Percentiles rank a stretch among this genome's conserved stretches.
Conservation (phyloP, 2,888 invertebrate species). For the Rhagonycha fulva region DNA sequence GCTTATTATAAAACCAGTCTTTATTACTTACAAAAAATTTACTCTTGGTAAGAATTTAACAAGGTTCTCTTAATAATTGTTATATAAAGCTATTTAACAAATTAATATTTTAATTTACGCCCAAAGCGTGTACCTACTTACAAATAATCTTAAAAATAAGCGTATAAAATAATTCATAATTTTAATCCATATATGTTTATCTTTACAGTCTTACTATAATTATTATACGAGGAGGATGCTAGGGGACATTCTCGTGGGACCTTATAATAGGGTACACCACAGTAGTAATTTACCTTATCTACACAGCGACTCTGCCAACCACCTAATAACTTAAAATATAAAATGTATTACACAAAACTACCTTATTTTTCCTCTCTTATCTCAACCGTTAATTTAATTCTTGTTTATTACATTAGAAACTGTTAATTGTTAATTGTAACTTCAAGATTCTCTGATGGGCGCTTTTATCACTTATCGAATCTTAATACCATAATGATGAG, state of each 20-base stretch:
- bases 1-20: conserved; percentile 3
- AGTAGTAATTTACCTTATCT: conserved; percentile 25
- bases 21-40: not conserved
- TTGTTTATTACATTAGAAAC: not conserved
- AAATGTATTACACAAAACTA: conserved; percentile 20
- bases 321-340: conserved; percentile 27
- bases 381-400: not conserved
- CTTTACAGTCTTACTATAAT: conserved; percentile 12
- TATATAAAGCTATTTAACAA: not conserved
- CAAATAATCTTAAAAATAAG: not conserved
- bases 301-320: conserved; percentile 11
- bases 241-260: conserved; percentile 29
- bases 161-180: not conserved
- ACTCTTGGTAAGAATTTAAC: not conserved
- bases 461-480: not conserved
- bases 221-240: conserved; percentile 11
- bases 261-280: conserved; percentile 30
- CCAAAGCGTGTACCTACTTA: not conserved
- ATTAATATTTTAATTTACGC: not conserved
- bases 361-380: conserved; percentile 1
- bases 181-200: conserved; percentile 7
- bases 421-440: not conserved
- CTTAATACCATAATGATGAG: not conserved
- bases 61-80: not conserved
- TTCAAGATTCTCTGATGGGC: not conserved